Evolutionary conservation across 2,113 vertebrate species (phyloP), one percentile per base, ranked within the genome.

Genomic region (Boulengeromyrus knoepffleri): DNA sequence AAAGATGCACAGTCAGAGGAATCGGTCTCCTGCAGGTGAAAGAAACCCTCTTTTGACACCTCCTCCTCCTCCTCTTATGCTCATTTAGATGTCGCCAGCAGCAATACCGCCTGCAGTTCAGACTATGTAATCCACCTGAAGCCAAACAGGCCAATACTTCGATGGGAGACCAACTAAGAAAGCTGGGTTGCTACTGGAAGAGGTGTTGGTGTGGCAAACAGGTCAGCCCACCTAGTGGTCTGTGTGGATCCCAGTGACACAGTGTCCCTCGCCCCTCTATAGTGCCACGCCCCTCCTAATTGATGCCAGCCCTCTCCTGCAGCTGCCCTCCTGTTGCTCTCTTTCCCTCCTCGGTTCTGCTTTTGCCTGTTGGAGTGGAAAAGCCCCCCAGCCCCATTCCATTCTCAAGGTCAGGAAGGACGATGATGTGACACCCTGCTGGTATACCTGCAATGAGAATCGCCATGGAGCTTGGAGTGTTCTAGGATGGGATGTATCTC

Each of bases 21-120:
- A 12, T 4, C 8, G 8, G 27, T 74, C 66, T 74, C 53, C 53
- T 24, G 10, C n/a, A n/a, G 62, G 24, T 10, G 27, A 70, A 8
- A 27, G 62, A 13, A 31, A n/a, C n/a, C 27, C 92, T 91, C 90
- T 94, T 92, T 92, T 94, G 91, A 92, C 80, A 91, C 91, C 90
- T 85, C 90, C 92, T 90, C 89, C 50, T 90, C 90, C 66, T 88
- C 49, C 88, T 50, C 21, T 31, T 56, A 36, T 24, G 21, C 87
- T 42, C 56, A 45, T 62, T 5, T 36, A 10, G 27, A 74, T 36
- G 66, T 12, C 13, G 0, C 17, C 52, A 53, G 52, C 52, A 53
- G 52, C 4, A 2, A 66, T 74, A 47, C 21, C 42, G 52, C 83
- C 88, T 12, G 49, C 77, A 19, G 52, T 53, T 53, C 52, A 53